Conservation (phyloP, 2,888 invertebrate species). For the Drosophila cognata region DNA sequence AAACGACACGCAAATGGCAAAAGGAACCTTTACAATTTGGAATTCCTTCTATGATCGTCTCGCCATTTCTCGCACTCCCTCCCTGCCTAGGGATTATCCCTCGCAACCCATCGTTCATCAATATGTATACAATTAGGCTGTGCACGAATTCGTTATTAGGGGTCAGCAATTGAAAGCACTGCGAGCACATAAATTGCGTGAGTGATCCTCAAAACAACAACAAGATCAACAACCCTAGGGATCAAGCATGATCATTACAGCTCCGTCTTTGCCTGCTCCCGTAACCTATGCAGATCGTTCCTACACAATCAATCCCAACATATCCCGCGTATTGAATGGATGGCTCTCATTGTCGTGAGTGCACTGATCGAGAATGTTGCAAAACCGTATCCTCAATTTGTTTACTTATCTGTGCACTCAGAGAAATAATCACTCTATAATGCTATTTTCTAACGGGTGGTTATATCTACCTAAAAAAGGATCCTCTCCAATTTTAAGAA, state of each 20-base stretch:
- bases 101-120: conserved; percentile 47
- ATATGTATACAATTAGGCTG: conserved; percentile 76
- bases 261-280: conserved; percentile 9
- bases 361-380: conserved; percentile 28
- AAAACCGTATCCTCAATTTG: background rate
- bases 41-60: conserved; percentile 16
- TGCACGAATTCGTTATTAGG: conserved; percentile 77
- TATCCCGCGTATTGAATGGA: conserved; percentile 8
- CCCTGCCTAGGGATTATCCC: conserved; percentile 43
- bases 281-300: conserved; percentile 51
- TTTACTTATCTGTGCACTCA: conserved; percentile 1
- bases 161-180: conserved; percentile 73
- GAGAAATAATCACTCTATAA: background rate
- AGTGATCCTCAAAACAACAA: conserved; percentile 54
- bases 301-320: background rate
- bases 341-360: conserved; percentile 21
- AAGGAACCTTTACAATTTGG: conserved; percentile 30
- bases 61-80: conserved; percentile 1
- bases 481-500: too few species aligned
- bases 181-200: conserved; percentile 69
- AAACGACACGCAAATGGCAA: conserved; percentile 75
- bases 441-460: background rate
- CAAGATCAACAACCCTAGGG: conserved; percentile 14
- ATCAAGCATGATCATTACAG: conserved; percentile 55
- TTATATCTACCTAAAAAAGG: background rate